These are phyloP conservation scores for Thelohanellus kitauei DNA, from an alignment of 30 jellyfish, hydroid and myxozoan genomes.

Conservation along the genomic window DNA sequence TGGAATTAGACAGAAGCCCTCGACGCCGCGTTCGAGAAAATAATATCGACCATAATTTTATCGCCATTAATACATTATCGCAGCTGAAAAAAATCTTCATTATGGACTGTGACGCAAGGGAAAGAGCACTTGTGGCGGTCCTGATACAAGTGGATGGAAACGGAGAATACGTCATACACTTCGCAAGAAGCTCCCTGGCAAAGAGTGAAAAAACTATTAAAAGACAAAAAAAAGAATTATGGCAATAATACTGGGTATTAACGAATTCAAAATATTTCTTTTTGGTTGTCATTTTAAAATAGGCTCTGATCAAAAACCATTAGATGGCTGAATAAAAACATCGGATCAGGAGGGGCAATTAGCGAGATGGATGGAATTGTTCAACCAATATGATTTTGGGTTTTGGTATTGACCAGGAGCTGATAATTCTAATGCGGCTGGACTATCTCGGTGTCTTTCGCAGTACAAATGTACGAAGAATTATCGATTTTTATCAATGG, in stretches of 20 bases:
- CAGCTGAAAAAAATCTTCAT: not conserved
- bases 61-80: constrained; percentile 1
- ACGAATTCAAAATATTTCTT: constrained; percentile 1
- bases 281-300: constrained; percentile 1
- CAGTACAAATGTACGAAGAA: too few relatives aligned
- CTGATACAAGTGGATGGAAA: not conserved
- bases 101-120: constrained; percentile 2
- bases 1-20: constrained; percentile 2
- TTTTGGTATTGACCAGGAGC: too few relatives aligned
- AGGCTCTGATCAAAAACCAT: constrained; percentile 1
- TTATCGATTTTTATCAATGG: too few relatives aligned
- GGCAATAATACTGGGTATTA: constrained; percentile 1
- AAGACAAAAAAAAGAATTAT: not conserved
- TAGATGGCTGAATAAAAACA: not conserved
- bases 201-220: not conserved
- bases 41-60: not conserved
- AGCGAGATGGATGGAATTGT: too few relatives aligned
- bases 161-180: not conserved
- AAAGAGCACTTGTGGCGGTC: constrained; percentile 1
- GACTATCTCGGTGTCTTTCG: too few relatives aligned
- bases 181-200: not conserved
- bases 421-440: too few relatives aligned
- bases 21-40: not conserved
- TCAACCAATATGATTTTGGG: too few relatives aligned
- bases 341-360: too few relatives aligned